These are phyloP conservation scores for Phyllopteryx taeniolatus DNA, from an alignment of 2,113 vertebrate genomes.

Conservation along the genomic window DNA sequence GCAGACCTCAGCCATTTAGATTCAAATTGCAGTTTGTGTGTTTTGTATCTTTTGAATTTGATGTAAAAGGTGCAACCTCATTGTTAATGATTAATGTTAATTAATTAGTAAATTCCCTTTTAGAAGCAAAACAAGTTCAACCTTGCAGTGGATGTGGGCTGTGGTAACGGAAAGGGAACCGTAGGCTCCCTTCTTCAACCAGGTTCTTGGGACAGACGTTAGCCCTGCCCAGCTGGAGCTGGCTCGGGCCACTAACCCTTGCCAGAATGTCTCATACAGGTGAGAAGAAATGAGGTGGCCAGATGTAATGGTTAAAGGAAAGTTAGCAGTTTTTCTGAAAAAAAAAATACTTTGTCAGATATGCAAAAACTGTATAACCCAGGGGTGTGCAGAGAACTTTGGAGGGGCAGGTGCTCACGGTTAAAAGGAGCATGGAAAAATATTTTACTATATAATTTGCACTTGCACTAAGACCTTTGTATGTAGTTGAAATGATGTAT, in stretches of 20 bases:
- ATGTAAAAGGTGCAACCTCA: background rate
- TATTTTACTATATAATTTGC: too few relatives aligned
- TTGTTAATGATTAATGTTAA: background rate
- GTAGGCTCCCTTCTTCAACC: constrained; percentile 60
- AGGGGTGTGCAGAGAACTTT: too few relatives aligned
- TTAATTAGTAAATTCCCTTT: background rate
- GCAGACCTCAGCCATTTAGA: background rate
- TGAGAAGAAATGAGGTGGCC: constrained; percentile 39
- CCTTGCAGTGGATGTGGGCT: constrained; percentile 78
- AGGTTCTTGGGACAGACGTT: constrained; percentile 74
- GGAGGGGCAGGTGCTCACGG: too few relatives aligned
- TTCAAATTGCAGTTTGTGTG: background rate
- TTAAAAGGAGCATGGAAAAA: too few relatives aligned
- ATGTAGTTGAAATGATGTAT: too few relatives aligned
- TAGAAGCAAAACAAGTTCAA: constrained; percentile 46
- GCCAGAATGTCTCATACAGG: constrained; percentile 74
- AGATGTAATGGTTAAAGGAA: background rate
- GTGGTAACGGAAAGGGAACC: constrained; percentile 78
- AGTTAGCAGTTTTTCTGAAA: too few relatives aligned
- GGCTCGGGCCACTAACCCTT: constrained; percentile 32
- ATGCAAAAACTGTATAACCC: too few relatives aligned
- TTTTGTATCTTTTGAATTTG: background rate
- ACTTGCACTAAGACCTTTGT: too few relatives aligned
- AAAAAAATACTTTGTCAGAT: too few relatives aligned
- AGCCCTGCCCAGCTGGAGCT: constrained; percentile 75